Evolutionary conservation across 2,113 vertebrate genomes (phyloP).

Genomic region (Vulpes vulpes): DNA sequence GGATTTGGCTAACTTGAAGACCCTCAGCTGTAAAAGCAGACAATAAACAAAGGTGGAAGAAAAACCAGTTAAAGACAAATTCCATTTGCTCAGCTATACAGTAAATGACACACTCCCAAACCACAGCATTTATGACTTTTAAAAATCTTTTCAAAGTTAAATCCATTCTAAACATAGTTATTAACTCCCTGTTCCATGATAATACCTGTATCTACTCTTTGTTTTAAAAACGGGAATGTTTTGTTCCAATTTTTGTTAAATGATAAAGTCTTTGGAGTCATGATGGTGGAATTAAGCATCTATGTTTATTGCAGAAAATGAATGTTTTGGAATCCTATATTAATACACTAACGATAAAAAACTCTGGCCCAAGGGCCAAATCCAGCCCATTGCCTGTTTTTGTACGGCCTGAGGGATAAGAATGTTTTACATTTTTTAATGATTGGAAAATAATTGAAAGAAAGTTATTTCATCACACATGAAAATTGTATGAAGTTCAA

Average conservation of each 20-base stretch:
- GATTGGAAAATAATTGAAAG: conserved; percentile 27
- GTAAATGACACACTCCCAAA: neutral
- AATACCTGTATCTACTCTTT: neutral
- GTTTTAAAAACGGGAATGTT: conserved; percentile 30
- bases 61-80: neutral
- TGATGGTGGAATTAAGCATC: neutral
- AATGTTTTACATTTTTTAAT: neutral
- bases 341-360: neutral
- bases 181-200: neutral
- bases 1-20: conserved; percentile 90
- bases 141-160: neutral
- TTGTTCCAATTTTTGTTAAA: conserved; percentile 11
- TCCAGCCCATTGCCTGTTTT: neutral
- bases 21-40: conserved; percentile 85
- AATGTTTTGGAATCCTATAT: neutral
- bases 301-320: neutral
- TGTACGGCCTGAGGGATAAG: neutral
- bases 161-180: neutral
- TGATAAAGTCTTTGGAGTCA: neutral
- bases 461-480: neutral
- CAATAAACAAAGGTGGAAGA: conserved; percentile 8
- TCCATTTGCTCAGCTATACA: neutral
- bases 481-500: neutral
- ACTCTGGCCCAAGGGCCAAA: neutral
- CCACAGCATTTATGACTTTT: neutral